These are phyloP conservation scores for Tetraodon nigroviridis DNA, from an alignment of 2,113 vertebrate species.

Conservation along the genomic window DNA sequence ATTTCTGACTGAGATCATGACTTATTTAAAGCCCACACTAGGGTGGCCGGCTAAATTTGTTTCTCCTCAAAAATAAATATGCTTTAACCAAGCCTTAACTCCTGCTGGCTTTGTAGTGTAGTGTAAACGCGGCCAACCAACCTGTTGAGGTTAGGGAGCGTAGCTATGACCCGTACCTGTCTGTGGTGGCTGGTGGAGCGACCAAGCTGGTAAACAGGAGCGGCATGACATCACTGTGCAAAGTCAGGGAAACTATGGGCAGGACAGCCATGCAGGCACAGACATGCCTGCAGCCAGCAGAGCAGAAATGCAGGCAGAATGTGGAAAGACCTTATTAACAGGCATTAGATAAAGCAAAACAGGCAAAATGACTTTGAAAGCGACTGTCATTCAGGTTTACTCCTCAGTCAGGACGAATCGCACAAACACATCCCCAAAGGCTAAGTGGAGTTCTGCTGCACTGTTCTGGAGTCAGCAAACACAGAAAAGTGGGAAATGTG, in stretches of 20 bases:
- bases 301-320: conserved; percentile 17
- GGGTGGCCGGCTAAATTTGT: no score
- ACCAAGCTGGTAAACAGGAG: conserved; percentile 34
- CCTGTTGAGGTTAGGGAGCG: conserved; percentile 42
- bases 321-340: conserved; percentile 7
- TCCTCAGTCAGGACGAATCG: background rate
- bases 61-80: no score
- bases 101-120: conserved; percentile 30
- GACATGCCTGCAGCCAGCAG: conserved; percentile 37
- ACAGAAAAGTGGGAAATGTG: conserved; percentile 1
- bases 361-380: background rate
- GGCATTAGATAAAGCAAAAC: background rate
- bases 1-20: background rate
- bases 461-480: background rate
- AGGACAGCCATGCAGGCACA: conserved; percentile 40
- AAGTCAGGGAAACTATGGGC: conserved; percentile 33
- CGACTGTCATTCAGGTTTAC: background rate
- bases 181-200: conserved; percentile 51
- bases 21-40: no score
- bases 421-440: background rate
- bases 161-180: conserved; percentile 36
- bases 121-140: no score
- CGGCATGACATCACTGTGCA: conserved; percentile 40
- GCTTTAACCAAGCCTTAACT: conserved; percentile 9
- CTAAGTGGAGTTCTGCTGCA: background rate